Evolutionary conservation across 2,113 vertebrate species (phyloP).

Genomic region (Platysternon megacephalum): DNA sequence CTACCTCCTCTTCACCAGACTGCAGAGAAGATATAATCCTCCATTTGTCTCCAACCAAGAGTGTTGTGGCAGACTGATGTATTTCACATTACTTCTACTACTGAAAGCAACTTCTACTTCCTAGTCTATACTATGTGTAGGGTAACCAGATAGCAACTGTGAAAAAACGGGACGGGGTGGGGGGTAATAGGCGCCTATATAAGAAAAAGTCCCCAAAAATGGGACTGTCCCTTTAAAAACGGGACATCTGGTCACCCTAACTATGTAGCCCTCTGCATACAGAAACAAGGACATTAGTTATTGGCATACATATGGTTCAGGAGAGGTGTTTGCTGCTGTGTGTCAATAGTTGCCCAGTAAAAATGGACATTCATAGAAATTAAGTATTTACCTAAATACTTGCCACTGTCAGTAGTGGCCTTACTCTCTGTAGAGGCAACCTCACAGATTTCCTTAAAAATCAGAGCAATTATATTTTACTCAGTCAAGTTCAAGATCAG

Average conservation of each 20-base stretch:
- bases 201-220: too few species aligned
- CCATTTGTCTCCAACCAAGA: background rate
- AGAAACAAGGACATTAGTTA: background rate
- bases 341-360: background rate
- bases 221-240: too few species aligned
- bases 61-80: background rate
- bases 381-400: rapidly evolving
- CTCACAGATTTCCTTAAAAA: background rate
- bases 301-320: background rate
- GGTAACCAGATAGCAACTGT: too few species aligned
- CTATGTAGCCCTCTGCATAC: background rate
- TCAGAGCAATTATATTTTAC: background rate
- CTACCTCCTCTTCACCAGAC: background rate
- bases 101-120: background rate
- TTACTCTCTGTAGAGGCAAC: background rate
- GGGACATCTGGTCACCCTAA: background rate
- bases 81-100: background rate
- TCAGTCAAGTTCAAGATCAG: background rate
- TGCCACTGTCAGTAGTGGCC: background rate
- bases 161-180: too few species aligned
- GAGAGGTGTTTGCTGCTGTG: background rate
- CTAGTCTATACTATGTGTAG: background rate
- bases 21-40: background rate
- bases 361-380: background rate
- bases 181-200: too few species aligned